phyloP scores from a whole-genome alignment of 1,140 invertebrate genomes.

The Eriocheir sinensis region DNA sequence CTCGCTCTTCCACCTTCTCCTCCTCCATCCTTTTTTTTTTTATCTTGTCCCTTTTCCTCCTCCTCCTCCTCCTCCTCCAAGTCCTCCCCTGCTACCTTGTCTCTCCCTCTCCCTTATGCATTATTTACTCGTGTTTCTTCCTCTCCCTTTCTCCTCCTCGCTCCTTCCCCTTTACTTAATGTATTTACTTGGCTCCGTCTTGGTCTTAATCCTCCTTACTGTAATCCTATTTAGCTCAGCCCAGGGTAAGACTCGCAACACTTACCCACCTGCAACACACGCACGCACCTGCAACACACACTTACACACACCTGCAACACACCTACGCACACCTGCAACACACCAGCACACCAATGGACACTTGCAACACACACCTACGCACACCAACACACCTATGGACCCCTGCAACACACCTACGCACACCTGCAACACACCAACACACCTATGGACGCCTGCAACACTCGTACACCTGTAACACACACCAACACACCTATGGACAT shows the following conservation, averaged over 20 bases:
- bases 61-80: not conserved
- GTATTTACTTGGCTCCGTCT: conserved; percentile 5
- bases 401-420: no score
- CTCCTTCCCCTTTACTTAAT: conserved; percentile 3
- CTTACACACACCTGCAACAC: not conserved
- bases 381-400: not conserved
- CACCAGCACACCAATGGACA: not conserved
- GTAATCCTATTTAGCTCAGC: conserved; percentile 14
- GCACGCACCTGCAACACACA: not conserved
- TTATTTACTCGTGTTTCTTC: conserved; percentile 17
- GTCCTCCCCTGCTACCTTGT: not conserved
- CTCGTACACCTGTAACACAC: no score
- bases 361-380: conserved; percentile 6
- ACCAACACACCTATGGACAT: no score
- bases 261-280: not conserved
- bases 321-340: not conserved
- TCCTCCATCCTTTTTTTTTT: no score
- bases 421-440: no score
- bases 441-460: no score
- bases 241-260: not conserved
- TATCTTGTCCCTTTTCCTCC: no score
- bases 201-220: not conserved
- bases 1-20: no score
- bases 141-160: not conserved
- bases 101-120: conserved; percentile 16